Evolutionary conservation across 2,797 vertebrate genomes (phyloP).

Genomic region (Ispidina picta): DNA sequence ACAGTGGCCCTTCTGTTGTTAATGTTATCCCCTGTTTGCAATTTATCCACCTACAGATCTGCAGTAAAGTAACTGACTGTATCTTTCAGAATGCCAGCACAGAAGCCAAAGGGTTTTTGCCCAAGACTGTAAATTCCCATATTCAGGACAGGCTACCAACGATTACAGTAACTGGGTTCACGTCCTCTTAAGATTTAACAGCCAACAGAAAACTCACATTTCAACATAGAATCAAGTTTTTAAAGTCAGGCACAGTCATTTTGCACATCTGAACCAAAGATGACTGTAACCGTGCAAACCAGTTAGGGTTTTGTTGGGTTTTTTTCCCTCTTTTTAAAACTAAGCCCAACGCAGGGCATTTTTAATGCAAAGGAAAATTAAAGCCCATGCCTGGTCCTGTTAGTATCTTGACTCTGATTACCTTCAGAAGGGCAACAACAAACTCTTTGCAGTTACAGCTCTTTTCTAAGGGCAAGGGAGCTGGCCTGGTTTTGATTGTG

Average conservation of each 20-base stretch:
- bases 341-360: background rate
- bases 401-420: background rate
- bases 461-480: background rate
- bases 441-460: background rate
- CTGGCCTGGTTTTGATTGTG: background rate
- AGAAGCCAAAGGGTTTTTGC: background rate
- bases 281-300: background rate
- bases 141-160: background rate
- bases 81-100: background rate
- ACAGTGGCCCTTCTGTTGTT: background rate
- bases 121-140: background rate
- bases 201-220: background rate
- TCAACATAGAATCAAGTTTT: background rate
- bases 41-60: slow-evolving; percentile 5
- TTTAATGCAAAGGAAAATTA: background rate
- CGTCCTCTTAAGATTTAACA: background rate
- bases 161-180: background rate
- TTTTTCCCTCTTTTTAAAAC: background rate
- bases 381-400: background rate
- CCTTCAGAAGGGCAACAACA: background rate
- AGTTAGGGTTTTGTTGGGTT: background rate
- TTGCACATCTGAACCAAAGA: background rate
- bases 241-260: background rate
- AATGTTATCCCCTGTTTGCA: background rate
- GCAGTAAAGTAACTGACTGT: background rate